Evolutionary conservation across 2,113 vertebrate species (phyloP), one percentile per base, ranked within the genome.

Genomic region (Notiomystis cincta): DNA sequence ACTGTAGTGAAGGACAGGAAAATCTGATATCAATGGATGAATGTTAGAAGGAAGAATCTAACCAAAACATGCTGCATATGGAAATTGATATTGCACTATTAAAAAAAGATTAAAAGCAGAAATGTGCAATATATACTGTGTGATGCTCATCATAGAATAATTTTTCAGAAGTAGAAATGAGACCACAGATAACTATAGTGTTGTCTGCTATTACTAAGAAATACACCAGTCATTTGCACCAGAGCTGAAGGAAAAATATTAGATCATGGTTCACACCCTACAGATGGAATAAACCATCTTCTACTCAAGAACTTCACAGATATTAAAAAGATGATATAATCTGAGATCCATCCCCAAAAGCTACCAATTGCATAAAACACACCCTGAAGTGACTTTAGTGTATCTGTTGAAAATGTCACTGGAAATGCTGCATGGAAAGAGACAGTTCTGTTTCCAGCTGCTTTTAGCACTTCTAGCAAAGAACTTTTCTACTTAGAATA

Each of bases 201-300:
- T 15, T 90, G 38, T 48, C 47, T 82, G 24, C 82, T 90, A 5
- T 83, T 90, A 73, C 28, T 54, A 25, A 15, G 17, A 78, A 60
- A 78, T 31, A 15, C 8, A 6, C 42, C 35, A 60, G 58, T 56
- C 51, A 86, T 78, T 92, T 82, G 33, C 31, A 87, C 27, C 19
- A 40, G 61, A 57, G n/a, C 66, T 72, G 61, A 65, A 82, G 72
- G 57, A 85, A 95, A 82, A 50, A 16, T 57, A n/a, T 93, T 79
- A 96, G 69, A 65, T 94, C 94, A 91, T 67, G 62, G 65, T 57
- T 93, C 80, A 94, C 81, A 89, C 73, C 48, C 83, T 76, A 53
- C 73, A 95, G 82, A 94, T 76, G 70, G 57, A 89, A 44, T 48
- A 93, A 89, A 76, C 57, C 25, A 58, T 82, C 10, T 81, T 81